These are phyloP conservation scores for Cosmopolites sordidus DNA, from an alignment of 2,888 invertebrate genomes.

Conservation along the genomic window DNA sequence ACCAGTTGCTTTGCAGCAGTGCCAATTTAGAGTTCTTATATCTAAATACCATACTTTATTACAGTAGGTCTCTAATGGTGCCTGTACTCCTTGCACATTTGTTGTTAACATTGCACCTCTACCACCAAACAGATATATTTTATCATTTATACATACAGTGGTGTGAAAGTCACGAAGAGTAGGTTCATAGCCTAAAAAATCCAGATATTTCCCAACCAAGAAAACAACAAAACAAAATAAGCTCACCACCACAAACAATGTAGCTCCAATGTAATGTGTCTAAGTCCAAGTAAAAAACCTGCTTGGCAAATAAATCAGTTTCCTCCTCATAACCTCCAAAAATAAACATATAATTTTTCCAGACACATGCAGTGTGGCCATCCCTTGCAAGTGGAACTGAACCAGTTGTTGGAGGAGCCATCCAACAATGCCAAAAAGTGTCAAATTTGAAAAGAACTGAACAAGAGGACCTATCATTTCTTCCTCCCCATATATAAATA, in stretches of 20 bases:
- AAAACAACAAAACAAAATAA: not conserved
- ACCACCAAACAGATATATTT: slow-evolving; percentile 90
- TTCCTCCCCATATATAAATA: slow-evolving; percentile 88
- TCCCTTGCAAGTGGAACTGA: slow-evolving; percentile 77
- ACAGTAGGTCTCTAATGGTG: slow-evolving; percentile 71
- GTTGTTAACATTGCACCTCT: slow-evolving; percentile 52
- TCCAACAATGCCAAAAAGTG: slow-evolving; percentile 66
- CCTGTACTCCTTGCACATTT: slow-evolving; percentile 57
- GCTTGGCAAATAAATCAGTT: slow-evolving; percentile 73
- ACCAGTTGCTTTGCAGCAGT: slow-evolving; percentile 57
- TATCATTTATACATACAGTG: slow-evolving; percentile 68
- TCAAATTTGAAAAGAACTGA: slow-evolving; percentile 79
- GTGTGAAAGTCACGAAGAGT: slow-evolving; percentile 84
- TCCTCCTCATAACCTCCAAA: slow-evolving; percentile 90
- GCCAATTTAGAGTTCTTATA: slow-evolving; percentile 67
- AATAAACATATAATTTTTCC: slow-evolving; percentile 76
- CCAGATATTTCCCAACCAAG: not conserved
- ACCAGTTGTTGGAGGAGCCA: slow-evolving; percentile 62
- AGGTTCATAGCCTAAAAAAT: slow-evolving; percentile 34
- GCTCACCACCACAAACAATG: slow-evolving; percentile 57
- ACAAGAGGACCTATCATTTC: slow-evolving; percentile 81
- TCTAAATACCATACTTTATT: slow-evolving; percentile 73
- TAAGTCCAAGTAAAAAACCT: slow-evolving; percentile 71
- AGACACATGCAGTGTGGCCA: slow-evolving; percentile 85
- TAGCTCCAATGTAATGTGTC: slow-evolving; percentile 69